These are phyloP conservation scores for Drosophila nigrodunni DNA, from an alignment of 1,140 invertebrate species.

Conservation along the genomic window DNA sequence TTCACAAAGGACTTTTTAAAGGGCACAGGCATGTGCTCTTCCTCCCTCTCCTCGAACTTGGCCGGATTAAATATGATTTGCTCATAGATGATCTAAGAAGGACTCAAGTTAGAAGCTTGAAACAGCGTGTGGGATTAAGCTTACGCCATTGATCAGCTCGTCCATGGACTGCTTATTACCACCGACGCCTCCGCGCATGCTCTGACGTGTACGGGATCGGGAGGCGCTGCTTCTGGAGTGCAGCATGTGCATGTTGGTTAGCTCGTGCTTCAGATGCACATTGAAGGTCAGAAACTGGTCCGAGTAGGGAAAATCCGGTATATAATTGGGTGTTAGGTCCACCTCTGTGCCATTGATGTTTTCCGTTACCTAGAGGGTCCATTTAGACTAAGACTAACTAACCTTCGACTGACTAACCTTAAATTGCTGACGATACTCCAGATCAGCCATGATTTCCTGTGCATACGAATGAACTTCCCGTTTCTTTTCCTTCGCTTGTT, in stretches of 20 bases:
- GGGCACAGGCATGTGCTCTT: neutral
- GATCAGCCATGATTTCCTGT: constrained; percentile 32
- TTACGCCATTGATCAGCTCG: constrained; percentile 63
- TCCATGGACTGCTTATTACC: constrained; percentile 71
- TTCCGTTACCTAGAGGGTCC: constrained; percentile 45
- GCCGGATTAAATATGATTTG: constrained; percentile 53
- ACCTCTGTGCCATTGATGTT: constrained; percentile 29
- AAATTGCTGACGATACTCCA: constrained; percentile 50
- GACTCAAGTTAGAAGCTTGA: neutral
- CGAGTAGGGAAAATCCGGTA: constrained; percentile 1
- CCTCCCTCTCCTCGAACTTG: fast-evolving
- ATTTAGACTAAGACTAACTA: neutral
- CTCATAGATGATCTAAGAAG: constrained; percentile 50
- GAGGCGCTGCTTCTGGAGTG: neutral
- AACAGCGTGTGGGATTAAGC: neutral
- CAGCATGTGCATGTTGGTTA: constrained; percentile 18
- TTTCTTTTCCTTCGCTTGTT: constrained; percentile 21
- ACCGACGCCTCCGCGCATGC: constrained; percentile 54
- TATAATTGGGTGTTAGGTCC: constrained; percentile 58
- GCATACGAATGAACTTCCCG: constrained; percentile 36
- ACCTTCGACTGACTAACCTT: constrained; percentile 21
- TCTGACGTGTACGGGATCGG: constrained; percentile 50
- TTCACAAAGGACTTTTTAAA: constrained; percentile 84
- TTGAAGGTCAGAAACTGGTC: constrained; percentile 53
- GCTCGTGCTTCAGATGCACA: constrained; percentile 41